These are phyloP conservation scores for Hydropsyche betteni DNA, from an alignment of 2,888 invertebrate species.

Conservation along the genomic window DNA sequence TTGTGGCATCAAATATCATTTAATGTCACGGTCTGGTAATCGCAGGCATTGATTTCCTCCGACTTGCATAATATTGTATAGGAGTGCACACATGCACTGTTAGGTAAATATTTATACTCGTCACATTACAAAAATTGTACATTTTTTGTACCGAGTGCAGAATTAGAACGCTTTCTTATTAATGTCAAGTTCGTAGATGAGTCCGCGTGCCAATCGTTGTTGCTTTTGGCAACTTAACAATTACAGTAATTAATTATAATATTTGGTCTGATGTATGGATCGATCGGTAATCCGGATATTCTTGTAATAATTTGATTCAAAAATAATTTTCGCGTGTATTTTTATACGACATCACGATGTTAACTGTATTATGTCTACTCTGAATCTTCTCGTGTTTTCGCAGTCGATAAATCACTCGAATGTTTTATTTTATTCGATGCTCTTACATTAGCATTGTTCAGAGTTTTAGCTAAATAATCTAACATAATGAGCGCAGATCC, in stretches of 20 bases:
- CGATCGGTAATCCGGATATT: no score
- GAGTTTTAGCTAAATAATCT: no score
- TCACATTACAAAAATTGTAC: no score
- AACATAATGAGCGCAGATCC: no score
- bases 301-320: no score
- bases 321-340: no score
- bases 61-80: constrained; percentile 32
- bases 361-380: no score
- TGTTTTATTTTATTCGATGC: no score
- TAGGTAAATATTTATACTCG: not conserved
- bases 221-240: constrained; percentile 13
- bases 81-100: not conserved
- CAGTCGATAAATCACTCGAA: no score
- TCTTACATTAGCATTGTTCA: no score
- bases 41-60: constrained; percentile 38
- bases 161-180: not conserved
- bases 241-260: constrained; percentile 14
- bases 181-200: not conserved
- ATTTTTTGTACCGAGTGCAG: not conserved
- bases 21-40: constrained; percentile 38
- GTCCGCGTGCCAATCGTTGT: constrained; percentile 1
- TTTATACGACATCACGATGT: no score
- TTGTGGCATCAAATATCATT: constrained; percentile 27
- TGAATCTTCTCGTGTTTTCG: no score
- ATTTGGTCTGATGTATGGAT: not conserved